A percentile compares a stretch with the other conserved stretches of the same genome.
Evolutionary conservation across 64 coral and sea anemone genomes (phyloP).

Genomic region (Acropora tenuis): DNA sequence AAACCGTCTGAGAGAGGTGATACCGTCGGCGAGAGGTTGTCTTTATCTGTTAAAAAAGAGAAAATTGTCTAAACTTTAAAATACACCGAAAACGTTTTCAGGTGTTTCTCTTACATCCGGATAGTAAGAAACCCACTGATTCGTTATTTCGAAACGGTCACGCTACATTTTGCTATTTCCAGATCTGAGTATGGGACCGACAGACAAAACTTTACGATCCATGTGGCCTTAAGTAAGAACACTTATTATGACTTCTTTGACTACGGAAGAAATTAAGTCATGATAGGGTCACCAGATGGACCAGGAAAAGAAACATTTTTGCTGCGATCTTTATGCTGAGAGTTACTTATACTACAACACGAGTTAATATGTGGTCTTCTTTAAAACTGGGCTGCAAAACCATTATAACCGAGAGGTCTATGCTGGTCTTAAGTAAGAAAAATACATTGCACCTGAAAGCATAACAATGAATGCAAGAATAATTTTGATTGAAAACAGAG

Average conservation of each 20-base stretch:
- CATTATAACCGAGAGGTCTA: too few species aligned
- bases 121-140: too few species aligned
- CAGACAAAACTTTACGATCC: not conserved
- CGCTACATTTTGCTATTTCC: too few species aligned
- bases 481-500: not conserved
- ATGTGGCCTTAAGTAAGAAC: not conserved
- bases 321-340: not conserved
- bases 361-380: not conserved
- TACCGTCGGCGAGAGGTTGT: not conserved
- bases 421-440: too few species aligned
- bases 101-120: not conserved
- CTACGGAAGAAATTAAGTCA: not conserved
- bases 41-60: not conserved
- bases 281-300: not conserved
- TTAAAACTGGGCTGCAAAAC: not conserved
- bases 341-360: too few species aligned
- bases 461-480: not conserved
- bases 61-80: not conserved
- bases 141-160: too few species aligned
- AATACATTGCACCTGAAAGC: too few species aligned
- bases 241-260: not conserved
- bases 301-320: not conserved
- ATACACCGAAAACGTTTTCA: not conserved
- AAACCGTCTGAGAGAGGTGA: conserved; percentile 14
- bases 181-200: not conserved